Evolutionary conservation across 2,113 vertebrate species (phyloP).

Genomic region (western clawed frog (Xenopus tropicalis)): UCB_Xtro_10.0 CM004449.2:23506001-23506500

Average conservation of each 20-base stretch:
- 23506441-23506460: no score
- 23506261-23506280: no score
- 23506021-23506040: slow-evolving; percentile 32
- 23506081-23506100: background rate
- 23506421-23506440: no score
- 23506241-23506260: background rate
- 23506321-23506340: no score
- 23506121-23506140: background rate
- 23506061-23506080: background rate
- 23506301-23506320: no score
- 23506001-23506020: slow-evolving; percentile 33
- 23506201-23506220: background rate
- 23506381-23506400: no score
- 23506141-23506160: background rate
- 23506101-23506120: background rate
- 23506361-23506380: no score
- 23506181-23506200: background rate
- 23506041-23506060: slow-evolving; percentile 21
- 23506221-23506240: background rate
- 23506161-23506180: background rate
- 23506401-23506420: no score
- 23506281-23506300: no score
- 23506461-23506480: no score
- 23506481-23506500: no score
- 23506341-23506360: no score